Evolutionary conservation across 2,113 vertebrate species (phyloP).

Genomic region (Psophia crepitans): DNA sequence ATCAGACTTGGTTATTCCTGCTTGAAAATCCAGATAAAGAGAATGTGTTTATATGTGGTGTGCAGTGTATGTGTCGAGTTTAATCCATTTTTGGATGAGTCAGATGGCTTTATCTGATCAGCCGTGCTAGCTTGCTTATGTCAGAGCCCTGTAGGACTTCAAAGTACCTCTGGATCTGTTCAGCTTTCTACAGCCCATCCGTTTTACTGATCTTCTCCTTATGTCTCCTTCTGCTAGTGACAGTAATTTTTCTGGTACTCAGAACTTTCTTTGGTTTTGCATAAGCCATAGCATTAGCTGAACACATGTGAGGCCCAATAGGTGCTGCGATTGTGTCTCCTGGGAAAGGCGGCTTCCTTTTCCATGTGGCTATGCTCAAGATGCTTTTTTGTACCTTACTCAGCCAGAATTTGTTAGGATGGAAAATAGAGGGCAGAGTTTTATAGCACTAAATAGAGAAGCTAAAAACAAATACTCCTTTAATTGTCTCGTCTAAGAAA

Average conservation of each 20-base stretch:
- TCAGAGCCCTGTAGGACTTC: neutral
- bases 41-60: neutral
- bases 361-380: neutral
- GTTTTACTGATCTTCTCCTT: fast-evolving
- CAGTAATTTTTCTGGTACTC: neutral
- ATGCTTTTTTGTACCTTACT: neutral
- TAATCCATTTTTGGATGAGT: neutral
- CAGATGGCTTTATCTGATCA: too few species aligned
- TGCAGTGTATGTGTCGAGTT: neutral
- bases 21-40: neutral
- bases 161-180: neutral
- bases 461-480: neutral
- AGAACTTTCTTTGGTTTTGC: neutral
- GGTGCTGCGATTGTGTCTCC: neutral
- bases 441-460: neutral
- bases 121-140: neutral
- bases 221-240: neutral
- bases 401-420: neutral
- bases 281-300: neutral
- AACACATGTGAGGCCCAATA: fast-evolving
- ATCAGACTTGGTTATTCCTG: neutral
- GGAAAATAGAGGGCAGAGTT: neutral
- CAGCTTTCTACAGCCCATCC: neutral
- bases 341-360: neutral
- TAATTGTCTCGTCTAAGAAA: neutral